phyloP scores from a whole-genome alignment of 2,888 invertebrate species.

The Noctua fimbriata region DNA sequence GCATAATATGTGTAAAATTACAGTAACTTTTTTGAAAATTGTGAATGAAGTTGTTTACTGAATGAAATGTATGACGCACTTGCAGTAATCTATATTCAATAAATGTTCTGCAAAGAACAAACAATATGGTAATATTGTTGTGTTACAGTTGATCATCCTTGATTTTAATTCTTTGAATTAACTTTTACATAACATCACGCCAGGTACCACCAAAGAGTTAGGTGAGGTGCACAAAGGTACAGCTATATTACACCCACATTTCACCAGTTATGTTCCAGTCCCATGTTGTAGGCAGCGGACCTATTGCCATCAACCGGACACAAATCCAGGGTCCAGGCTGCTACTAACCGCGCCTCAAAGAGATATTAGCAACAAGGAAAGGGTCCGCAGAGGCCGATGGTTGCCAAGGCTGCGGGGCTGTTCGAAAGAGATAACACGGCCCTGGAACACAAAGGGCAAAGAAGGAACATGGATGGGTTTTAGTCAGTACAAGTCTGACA shows the following conservation, averaged over 20 bases:
- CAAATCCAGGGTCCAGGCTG: neutral
- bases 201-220: neutral
- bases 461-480: no score
- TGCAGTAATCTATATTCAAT: neutral
- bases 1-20: constrained; percentile 24
- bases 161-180: neutral
- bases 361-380: no score
- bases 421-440: no score
- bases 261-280: neutral
- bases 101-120: neutral
- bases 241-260: neutral
- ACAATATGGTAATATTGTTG: neutral
- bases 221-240: neutral
- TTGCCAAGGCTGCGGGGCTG: no score
- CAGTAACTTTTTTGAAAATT: constrained; percentile 17
- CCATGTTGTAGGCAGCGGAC: neutral
- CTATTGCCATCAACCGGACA: neutral
- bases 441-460: no score
- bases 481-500: no score
- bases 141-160: neutral
- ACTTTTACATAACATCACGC: neutral
- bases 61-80: constrained; percentile 18
- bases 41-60: neutral
- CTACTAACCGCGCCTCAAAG: no score
- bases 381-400: no score